These are phyloP conservation scores for Aphodius granarius DNA, from an alignment of 2,888 invertebrate species.

Conservation along the genomic window DNA sequence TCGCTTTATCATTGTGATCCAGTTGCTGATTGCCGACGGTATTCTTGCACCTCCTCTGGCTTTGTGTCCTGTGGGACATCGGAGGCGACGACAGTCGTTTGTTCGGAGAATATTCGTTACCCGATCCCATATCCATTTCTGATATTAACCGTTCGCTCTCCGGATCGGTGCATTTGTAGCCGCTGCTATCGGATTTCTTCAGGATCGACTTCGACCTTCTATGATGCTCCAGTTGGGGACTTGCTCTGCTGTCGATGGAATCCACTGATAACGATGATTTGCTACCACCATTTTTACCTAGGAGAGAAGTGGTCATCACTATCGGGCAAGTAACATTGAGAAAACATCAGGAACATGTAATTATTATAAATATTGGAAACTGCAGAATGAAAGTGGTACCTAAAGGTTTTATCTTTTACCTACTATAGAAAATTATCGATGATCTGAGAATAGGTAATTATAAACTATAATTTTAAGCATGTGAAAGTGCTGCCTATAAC, in stretches of 20 bases:
- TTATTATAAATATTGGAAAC: neutral
- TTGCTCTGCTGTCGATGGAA: constrained; percentile 65
- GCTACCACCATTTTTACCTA: constrained; percentile 61
- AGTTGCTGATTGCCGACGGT: constrained; percentile 36
- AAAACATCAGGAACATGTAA: neutral
- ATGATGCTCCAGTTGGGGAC: constrained; percentile 67
- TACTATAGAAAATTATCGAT: too few relatives aligned
- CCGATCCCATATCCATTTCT: constrained; percentile 59
- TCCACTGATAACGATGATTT: constrained; percentile 71
- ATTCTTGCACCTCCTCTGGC: constrained; percentile 40
- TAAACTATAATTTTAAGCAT: neutral
- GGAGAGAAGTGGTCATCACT: constrained; percentile 25
- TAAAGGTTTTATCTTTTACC: too few relatives aligned
- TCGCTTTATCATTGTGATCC: constrained; percentile 44
- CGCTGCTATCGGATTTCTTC: constrained; percentile 71
- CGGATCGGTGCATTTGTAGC: constrained; percentile 60
- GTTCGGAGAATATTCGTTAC: constrained; percentile 50
- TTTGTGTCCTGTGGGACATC: constrained; percentile 39
- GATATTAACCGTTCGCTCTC: constrained; percentile 76
- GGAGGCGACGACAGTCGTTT: constrained; percentile 48
- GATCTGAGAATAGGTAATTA: too few relatives aligned
- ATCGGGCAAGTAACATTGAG: neutral
- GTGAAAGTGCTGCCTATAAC: neutral
- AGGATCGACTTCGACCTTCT: constrained; percentile 74
- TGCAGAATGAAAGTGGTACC: neutral